Base-by-base conservation (phyloP, 2,888 invertebrate species). In the Apamea sordens region DNA sequence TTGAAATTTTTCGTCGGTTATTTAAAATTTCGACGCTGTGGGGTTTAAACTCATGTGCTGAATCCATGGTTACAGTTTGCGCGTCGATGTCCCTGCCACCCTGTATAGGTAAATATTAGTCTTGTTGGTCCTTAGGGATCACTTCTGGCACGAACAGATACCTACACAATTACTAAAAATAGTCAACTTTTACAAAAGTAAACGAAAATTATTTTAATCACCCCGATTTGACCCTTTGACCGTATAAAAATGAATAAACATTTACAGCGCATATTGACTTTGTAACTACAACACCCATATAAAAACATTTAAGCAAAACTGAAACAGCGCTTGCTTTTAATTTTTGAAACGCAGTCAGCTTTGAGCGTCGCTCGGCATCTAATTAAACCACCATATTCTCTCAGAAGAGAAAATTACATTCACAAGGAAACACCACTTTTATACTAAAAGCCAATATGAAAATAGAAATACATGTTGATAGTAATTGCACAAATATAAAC, bases 361-460 rank as follows among this genome's bases (percentile, higher is more conserved):
- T 84, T 85, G 85, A 82, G 77, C 75, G 72, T 73, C 76, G 68
- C 76, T 77, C 75, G 76, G 71, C 83, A 73, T 86, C 85, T 90
- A 91, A 90, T 90, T 91, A 90, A 91, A 90, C 88, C 89, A 82
- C 86, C 85, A 86, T 73, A 83, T 83, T 83, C 82, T 85, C 81
- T 79, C 81, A 78, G 77, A 85, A 85, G 85, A 79, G 88, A 82
- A 86, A 81, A 82, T 86, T 88, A 87, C 77, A 85, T 86, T 83
- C 65, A 76, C 74, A 84, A 85, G 80, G 84, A 84, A 90, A 86
- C 80, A 80, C 73, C 81, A 84, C 77, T 90, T 87, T 84, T 82
- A 84, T 78, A 85, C 28, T 50, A 41, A 79, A 79, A 79, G 50
- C 59, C 21, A 67, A 79, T 79, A 74, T 67, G 56, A 47, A 76